Evolutionary conservation across 1,140 invertebrate genomes (phyloP).

Genomic region (Lineus longissimus): DNA sequence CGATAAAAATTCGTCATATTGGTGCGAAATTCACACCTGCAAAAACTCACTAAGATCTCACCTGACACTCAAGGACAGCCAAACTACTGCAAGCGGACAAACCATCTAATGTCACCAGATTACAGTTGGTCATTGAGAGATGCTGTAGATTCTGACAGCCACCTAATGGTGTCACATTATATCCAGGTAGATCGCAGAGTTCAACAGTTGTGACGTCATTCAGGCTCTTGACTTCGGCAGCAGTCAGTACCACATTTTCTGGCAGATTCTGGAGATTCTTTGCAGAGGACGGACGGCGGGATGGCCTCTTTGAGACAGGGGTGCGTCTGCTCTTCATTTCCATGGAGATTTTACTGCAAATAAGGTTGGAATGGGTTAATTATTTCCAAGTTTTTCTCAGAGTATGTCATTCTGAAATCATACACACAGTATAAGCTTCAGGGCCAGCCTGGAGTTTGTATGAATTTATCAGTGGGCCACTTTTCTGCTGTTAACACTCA

Average conservation of each 20-base stretch:
- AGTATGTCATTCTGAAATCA: not conserved
- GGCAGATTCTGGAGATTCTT: constrained; percentile 37
- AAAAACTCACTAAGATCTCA: constrained; percentile 10
- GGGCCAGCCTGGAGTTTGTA: not conserved
- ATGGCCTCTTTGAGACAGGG: constrained; percentile 21
- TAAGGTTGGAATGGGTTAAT: not conserved
- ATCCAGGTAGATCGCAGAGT: constrained; percentile 40
- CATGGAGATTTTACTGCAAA: constrained; percentile 40
- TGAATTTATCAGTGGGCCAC: not conserved
- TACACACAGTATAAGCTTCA: not conserved
- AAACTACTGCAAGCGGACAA: constrained; percentile 39
- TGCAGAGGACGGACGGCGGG: constrained; percentile 35
- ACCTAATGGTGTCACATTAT: constrained; percentile 33
- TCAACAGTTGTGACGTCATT: constrained; percentile 43
- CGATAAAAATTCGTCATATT: not conserved
- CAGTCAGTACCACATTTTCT: constrained; percentile 28
- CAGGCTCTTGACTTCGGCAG: constrained; percentile 31
- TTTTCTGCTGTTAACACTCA: not conserved
- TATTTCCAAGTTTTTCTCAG: not conserved
- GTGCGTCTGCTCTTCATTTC: constrained; percentile 42
- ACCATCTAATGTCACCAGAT: constrained; percentile 36
- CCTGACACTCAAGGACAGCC: constrained; percentile 38
- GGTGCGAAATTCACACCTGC: not conserved
- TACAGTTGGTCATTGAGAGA: constrained; percentile 38
- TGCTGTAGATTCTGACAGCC: constrained; percentile 37